Conservation (phyloP, 1,140 invertebrate genomes). For the Brachionus manjavacas region DNA sequence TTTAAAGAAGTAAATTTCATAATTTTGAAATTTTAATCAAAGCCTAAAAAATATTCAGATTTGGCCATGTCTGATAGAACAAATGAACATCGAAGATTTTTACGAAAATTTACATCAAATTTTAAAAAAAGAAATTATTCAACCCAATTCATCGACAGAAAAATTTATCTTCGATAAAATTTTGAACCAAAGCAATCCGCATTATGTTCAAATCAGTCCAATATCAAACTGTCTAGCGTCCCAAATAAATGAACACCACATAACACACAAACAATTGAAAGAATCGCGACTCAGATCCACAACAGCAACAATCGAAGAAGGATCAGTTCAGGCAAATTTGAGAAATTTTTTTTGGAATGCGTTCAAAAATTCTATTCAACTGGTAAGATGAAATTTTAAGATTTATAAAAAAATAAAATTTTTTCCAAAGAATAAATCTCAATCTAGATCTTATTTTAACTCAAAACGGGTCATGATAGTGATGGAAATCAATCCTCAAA, state of each 20-base stretch:
- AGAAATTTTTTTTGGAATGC: constrained; percentile 12
- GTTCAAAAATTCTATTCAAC: background rate
- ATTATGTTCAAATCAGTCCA: background rate
- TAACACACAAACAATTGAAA: background rate
- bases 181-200: background rate
- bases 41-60: background rate
- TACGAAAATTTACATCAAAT: constrained; percentile 17
- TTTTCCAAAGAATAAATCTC: constrained; percentile 5
- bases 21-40: background rate
- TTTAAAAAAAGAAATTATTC: constrained; percentile 27
- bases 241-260: background rate
- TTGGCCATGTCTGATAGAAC: background rate
- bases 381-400: background rate
- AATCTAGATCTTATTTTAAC: constrained; percentile 15
- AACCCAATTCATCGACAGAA: background rate
- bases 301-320: background rate
- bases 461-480: background rate
- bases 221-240: background rate
- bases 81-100: constrained; percentile 11
- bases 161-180: constrained; percentile 3
- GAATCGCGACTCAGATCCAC: background rate
- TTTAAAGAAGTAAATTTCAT: background rate
- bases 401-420: background rate
- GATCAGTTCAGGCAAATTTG: background rate
- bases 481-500: constrained; percentile 18